Conservation (phyloP, 2,113 vertebrate species). For the Maccullochella peelii region DNA sequence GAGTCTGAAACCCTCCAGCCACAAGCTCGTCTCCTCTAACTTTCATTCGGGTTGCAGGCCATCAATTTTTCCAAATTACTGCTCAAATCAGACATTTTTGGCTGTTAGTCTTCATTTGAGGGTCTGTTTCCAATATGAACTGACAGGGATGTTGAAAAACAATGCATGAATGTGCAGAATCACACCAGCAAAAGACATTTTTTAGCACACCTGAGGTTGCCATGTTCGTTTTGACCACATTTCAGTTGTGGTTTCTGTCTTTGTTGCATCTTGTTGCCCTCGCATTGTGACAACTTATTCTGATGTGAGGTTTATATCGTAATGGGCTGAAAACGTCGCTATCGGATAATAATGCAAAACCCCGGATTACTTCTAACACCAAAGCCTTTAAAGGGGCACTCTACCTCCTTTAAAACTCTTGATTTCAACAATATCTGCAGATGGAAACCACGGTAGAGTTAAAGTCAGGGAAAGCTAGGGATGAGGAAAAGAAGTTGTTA, state of each 20-base stretch:
- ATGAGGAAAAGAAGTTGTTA: not conserved
- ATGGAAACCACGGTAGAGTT: too few species aligned
- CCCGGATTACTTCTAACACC: not conserved
- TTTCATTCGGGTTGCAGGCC: not conserved
- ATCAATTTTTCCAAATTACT: constrained; percentile 15
- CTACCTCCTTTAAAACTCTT: not conserved
- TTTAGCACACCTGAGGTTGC: not conserved
- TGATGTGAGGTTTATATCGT: not conserved
- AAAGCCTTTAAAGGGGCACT: not conserved
- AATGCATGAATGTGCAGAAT: constrained; percentile 4
- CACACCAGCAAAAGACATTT: not conserved
- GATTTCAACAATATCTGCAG: too few species aligned
- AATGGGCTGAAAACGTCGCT: not conserved
- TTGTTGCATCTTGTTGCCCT: not conserved
- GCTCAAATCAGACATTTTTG: not conserved
- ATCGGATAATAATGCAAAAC: not conserved
- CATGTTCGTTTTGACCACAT: not conserved
- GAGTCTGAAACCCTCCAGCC: constrained; percentile 1
- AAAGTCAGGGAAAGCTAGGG: not conserved
- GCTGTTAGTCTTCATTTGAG: constrained; percentile 7
- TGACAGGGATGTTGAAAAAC: not conserved
- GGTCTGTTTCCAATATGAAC: not conserved
- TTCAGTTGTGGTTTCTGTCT: not conserved
- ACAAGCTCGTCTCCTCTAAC: not conserved
- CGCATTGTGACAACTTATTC: not conserved